Conservation (phyloP, 2,797 vertebrate genomes). For the Calcarius lapponicus region DNA sequence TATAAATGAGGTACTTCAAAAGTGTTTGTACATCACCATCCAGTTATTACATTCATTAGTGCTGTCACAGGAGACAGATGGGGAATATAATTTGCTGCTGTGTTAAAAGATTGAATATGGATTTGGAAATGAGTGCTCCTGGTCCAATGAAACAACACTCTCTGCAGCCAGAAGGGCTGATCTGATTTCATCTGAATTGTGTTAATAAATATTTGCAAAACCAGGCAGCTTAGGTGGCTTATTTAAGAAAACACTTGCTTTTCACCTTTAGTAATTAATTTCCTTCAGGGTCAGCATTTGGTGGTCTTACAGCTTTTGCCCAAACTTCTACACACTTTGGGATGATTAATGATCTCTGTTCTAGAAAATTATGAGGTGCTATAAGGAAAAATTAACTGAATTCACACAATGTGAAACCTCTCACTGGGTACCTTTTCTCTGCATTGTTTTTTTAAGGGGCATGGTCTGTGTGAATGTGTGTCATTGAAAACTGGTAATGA, state of each 20-base stretch:
- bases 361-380: slow-evolving; percentile 73
- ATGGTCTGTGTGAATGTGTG: not conserved
- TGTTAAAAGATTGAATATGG: slow-evolving; percentile 49
- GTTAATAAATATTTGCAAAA: slow-evolving; percentile 61
- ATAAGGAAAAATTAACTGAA: slow-evolving; percentile 63
- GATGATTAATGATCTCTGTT: slow-evolving; percentile 71
- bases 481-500: not conserved
- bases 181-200: slow-evolving; percentile 61
- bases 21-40: not conserved
- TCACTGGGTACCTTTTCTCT: not conserved
- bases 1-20: not conserved
- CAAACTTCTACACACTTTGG: slow-evolving; percentile 51
- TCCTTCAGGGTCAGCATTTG: slow-evolving; percentile 67
- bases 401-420: slow-evolving; percentile 57
- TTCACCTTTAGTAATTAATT: slow-evolving; percentile 73
- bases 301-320: slow-evolving; percentile 67
- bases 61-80: slow-evolving; percentile 5
- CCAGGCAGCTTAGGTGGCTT: slow-evolving; percentile 69
- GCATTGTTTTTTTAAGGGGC: not conserved
- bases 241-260: slow-evolving; percentile 76
- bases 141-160: slow-evolving; percentile 36
- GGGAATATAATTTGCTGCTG: slow-evolving; percentile 38
- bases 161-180: slow-evolving; percentile 48
- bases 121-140: slow-evolving; percentile 17
- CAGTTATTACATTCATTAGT: slow-evolving; percentile 1